A percentile compares a stretch with the other conserved stretches of the same genome.
Evolutionary conservation across 2,797 vertebrate genomes (phyloP).

Genomic region (Spondyliosoma cantharus): DNA sequence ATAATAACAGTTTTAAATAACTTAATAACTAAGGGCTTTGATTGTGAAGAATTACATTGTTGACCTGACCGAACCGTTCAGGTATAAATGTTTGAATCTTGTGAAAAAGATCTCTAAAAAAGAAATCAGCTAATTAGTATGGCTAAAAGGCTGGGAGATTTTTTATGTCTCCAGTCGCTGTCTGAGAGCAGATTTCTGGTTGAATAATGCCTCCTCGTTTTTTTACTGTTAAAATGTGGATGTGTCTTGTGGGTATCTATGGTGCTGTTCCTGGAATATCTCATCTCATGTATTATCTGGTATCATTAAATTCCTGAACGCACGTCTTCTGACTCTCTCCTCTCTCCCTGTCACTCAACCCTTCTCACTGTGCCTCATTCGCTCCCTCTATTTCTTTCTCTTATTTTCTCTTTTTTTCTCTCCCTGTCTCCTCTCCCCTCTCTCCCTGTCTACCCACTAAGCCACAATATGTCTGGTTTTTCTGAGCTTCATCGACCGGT

Average conservation of each 20-base stretch:
- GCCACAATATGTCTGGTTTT: conserved; percentile 39
- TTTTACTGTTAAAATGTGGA: conserved; percentile 28
- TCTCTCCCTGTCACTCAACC: conserved; percentile 48
- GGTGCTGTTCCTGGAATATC: conserved; percentile 57
- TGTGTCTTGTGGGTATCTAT: conserved; percentile 37
- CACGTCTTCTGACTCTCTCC: conserved; percentile 45
- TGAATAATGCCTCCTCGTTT: conserved; percentile 19
- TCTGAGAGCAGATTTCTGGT: conserved; percentile 9
- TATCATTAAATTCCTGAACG: conserved; percentile 62
- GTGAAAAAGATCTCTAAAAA: not conserved
- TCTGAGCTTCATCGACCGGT: conserved; percentile 43
- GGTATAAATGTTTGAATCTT: too few species aligned
- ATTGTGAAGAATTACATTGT: too few species aligned
- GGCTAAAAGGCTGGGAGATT: not conserved
- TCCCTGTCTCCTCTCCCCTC: conserved; percentile 29
- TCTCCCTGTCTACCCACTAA: conserved; percentile 38
- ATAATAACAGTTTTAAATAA: too few species aligned
- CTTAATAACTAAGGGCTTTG: too few species aligned
- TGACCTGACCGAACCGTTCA: too few species aligned
- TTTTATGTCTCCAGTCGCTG: conserved; percentile 4
- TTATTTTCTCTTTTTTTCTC: conserved; percentile 31
- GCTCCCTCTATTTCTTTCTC: conserved; percentile 3
- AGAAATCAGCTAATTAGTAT: not conserved
- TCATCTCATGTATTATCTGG: conserved; percentile 58
- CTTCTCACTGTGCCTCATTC: conserved; percentile 36